Conservation (phyloP, 2,888 invertebrate species). For the Lasioglossum calceatum region DNA sequence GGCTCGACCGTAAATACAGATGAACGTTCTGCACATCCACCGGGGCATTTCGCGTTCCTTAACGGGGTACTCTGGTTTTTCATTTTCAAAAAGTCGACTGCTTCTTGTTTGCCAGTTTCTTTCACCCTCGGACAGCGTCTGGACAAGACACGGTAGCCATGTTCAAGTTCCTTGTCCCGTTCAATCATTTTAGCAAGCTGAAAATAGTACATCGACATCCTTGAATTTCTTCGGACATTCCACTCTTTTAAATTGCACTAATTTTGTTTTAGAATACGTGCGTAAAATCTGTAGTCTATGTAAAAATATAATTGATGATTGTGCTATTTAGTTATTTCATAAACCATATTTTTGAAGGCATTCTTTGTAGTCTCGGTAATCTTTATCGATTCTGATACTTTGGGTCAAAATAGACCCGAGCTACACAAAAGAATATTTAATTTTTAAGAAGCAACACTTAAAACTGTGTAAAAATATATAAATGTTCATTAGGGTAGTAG, state of each 20-base stretch:
- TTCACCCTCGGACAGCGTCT: not conserved
- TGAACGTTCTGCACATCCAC: not conserved
- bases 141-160: not conserved
- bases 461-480: no score
- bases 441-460: no score
- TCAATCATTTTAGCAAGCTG: not conserved
- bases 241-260: not conserved
- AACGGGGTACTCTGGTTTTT: not conserved
- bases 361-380: not conserved
- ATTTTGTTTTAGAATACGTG: not conserved
- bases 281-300: not conserved
- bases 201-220: not conserved
- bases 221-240: not conserved
- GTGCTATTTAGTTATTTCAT: not conserved
- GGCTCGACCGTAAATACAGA: slow-evolving; percentile 21
- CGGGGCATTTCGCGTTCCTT: slow-evolving; percentile 16
- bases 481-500: no score
- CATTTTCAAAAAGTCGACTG: not conserved
- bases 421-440: no score
- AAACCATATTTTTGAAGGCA: not conserved
- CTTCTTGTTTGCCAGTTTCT: not conserved
- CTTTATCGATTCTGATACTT: not conserved
- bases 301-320: not conserved
- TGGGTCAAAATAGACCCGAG: not conserved
- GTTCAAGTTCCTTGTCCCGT: not conserved